Conservation (phyloP, 2,113 vertebrate genomes). For the Notothenia coriiceps region DNA sequence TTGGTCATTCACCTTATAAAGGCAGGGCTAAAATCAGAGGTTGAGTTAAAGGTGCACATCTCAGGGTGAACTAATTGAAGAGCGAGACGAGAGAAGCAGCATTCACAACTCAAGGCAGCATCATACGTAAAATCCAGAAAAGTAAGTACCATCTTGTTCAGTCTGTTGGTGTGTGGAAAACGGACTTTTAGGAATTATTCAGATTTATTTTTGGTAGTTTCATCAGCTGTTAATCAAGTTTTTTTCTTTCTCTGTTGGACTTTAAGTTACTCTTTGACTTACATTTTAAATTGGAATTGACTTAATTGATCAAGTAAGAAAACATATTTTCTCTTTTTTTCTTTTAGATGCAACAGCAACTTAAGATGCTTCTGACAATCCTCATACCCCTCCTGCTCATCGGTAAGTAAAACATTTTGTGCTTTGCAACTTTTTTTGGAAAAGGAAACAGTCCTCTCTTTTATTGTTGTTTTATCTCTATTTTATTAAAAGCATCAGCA, state of each 20-base stretch:
- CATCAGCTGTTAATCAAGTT: neutral
- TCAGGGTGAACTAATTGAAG: neutral
- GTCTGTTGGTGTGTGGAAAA: neutral
- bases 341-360: conserved; percentile 28
- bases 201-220: neutral
- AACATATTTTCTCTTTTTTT: neutral
- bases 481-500: conserved; percentile 26
- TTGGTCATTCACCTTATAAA: conserved; percentile 38
- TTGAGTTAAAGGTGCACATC: neutral
- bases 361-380: conserved; percentile 49
- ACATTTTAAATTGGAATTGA: neutral
- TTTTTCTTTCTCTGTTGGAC: no score
- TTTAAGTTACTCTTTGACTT: no score
- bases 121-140: neutral
- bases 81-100: neutral
- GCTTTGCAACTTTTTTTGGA: neutral
- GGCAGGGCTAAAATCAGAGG: neutral
- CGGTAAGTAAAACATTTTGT: conserved; percentile 26
- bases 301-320: neutral
- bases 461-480: neutral
- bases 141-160: conserved; percentile 33
- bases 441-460: neutral
- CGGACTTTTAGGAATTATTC: neutral
- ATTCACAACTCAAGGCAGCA: neutral
- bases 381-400: conserved; percentile 56